Conservation (phyloP, 2,113 vertebrate species). For the Laticauda colubrina region DNA sequence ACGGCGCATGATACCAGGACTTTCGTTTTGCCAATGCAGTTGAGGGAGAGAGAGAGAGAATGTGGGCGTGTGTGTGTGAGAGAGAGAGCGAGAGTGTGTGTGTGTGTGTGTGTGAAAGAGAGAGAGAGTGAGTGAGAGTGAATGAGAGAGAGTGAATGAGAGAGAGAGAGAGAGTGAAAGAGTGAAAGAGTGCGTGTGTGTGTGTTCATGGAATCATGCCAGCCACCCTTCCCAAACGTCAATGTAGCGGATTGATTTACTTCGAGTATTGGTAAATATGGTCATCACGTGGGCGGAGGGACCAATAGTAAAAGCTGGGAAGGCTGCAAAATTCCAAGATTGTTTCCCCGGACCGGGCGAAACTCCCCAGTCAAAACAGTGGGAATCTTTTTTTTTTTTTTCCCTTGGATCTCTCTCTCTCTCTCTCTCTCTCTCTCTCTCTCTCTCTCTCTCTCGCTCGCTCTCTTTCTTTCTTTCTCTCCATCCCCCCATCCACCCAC, state of each 20-base stretch:
- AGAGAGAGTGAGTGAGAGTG: too few species aligned
- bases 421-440: too few species aligned
- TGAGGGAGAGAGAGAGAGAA: too few species aligned
- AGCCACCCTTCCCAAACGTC: slow-evolving; percentile 43
- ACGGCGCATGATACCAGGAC: not conserved
- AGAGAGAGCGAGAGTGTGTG: too few species aligned
- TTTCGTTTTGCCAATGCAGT: not conserved
- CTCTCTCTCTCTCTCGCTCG: too few species aligned
- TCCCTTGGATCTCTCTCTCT: too few species aligned
- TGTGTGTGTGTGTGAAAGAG: too few species aligned
- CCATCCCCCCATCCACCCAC: slow-evolving; percentile 50
- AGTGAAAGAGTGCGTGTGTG: slow-evolving; percentile 41
- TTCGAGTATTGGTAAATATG: slow-evolving; percentile 99
- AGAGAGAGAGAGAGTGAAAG: too few species aligned
- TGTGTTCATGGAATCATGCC: slow-evolving; percentile 67
- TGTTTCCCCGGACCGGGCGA: slow-evolving; percentile 89
- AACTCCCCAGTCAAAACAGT: slow-evolving; percentile 82
- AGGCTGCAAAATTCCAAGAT: slow-evolving; percentile 95
- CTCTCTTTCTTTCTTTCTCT: too few species aligned
- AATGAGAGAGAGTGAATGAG: not conserved
- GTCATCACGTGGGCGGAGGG: slow-evolving; percentile 98
- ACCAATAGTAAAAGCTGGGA: slow-evolving; percentile 95
- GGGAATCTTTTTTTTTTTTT: slow-evolving; percentile 70
- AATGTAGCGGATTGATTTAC: slow-evolving; percentile 97
- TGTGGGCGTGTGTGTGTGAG: too few species aligned